Evolutionary conservation across 2,113 vertebrate genomes (phyloP).

Genomic region (Typhlomys cinereus): DNA sequence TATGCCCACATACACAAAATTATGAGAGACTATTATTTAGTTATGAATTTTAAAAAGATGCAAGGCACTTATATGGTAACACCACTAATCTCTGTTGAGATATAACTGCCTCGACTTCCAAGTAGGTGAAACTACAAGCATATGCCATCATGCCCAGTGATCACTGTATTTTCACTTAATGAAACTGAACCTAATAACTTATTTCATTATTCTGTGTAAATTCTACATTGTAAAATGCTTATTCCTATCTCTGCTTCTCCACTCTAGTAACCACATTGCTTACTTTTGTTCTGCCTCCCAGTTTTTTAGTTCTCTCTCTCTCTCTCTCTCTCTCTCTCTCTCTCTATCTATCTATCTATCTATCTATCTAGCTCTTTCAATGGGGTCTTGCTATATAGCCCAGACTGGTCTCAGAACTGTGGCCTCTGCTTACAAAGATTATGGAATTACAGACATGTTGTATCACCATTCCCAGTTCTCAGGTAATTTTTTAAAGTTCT

Average conservation of each 20-base stretch:
- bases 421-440: background rate
- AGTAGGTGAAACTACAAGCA: background rate
- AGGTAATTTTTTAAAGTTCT: slow-evolving; percentile 39
- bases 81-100: background rate
- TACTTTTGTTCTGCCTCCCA: background rate
- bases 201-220: slow-evolving; percentile 30
- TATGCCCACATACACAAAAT: too few species aligned
- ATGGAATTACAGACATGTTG: background rate
- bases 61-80: slow-evolving; percentile 1
- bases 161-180: background rate
- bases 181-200: slow-evolving; percentile 9
- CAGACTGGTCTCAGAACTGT: background rate
- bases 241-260: slow-evolving; percentile 44
- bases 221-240: background rate
- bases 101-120: background rate
- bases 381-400: background rate
- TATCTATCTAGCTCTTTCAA: background rate
- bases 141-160: background rate
- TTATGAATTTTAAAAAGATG: slow-evolving; percentile 7
- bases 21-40: background rate
- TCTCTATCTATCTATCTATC: background rate
- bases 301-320: background rate
- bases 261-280: background rate
- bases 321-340: background rate
- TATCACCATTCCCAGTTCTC: background rate